Conservation (phyloP, 2,113 vertebrate genomes). For the Rhineura floridana region DNA sequence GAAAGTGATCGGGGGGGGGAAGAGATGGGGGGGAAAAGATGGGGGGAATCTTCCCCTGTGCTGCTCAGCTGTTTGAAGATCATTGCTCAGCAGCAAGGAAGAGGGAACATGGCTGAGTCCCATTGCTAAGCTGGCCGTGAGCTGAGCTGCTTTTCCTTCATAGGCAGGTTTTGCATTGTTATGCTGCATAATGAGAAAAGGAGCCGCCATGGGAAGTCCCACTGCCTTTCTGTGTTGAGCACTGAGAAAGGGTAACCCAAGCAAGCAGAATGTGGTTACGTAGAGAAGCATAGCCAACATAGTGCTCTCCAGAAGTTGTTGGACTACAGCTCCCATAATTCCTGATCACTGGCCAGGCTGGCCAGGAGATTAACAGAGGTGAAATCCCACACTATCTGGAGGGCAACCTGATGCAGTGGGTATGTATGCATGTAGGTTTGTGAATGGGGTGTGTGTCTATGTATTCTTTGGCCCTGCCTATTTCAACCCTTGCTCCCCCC, state of each 20-base stretch:
- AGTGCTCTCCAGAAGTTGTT: too few species aligned
- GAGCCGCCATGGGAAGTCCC: not conserved
- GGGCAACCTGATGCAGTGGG: not conserved
- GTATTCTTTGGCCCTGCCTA: not conserved
- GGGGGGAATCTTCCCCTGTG: too few species aligned
- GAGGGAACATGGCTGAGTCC: not conserved
- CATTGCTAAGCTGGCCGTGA: too few species aligned
- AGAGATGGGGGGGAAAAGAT: not conserved
- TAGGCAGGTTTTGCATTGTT: too few species aligned
- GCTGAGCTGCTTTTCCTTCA: too few species aligned
- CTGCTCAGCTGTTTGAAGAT: not conserved
- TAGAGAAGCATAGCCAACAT: too few species aligned
- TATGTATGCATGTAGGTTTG: not conserved
- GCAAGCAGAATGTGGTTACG: too few species aligned
- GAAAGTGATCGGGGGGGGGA: not conserved
- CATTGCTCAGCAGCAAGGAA: not conserved
- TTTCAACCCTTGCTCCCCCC: not conserved
- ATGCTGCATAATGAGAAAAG: too few species aligned
- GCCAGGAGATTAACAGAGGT: too few species aligned
- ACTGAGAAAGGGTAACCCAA: not conserved
- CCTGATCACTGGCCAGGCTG: too few species aligned
- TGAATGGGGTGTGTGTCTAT: not conserved
- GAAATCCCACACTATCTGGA: too few species aligned
- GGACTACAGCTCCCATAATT: too few species aligned
- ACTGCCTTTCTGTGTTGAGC: not conserved